Evolutionary conservation across 2,888 invertebrate species (phyloP), one percentile per base, ranked within the genome.

Genomic region (Xestia ashworthii): DNA sequence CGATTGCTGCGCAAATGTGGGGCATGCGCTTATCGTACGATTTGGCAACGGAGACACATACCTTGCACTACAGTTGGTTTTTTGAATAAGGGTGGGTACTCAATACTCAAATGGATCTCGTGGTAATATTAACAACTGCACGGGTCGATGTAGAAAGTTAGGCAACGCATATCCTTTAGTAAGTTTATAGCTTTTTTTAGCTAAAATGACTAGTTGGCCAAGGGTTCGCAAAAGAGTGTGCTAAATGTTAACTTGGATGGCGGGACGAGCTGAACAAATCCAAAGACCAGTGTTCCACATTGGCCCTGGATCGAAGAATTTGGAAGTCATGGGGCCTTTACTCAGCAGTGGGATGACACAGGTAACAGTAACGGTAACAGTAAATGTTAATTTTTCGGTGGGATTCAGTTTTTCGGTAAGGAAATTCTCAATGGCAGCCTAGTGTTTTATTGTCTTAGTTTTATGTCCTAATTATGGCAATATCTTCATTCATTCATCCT

Each of bases 1-100:
- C 83, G 65, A 78, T 50, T 44, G 25, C 38, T 62, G 55, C 44
- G 46, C 58, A 32, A 71, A 77, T 46, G 69, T 53, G 60, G 38
- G 71, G 38, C 19, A 3, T 8, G n/a, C n/a, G 38, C 32, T 60
- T 70, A 77, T 32, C 53, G 41, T 32, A 44, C 22, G n/a, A 67
- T 71, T 71, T 77, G 60, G 48, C 25, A 50, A 41, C n/a, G 44
- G 25, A 53, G 50, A 22, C 16, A 65, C 41, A 25, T 8, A 19
- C 19, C 60, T 62, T 38, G 62, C 62, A 12, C 9, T 48, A n/a
- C 5, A 11, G 44, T 46, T 41, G n/a, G 58, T 78, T 44, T 14
- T 9, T n/a, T 38, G 12, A 62, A 60, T 53, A n/a, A 11, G 19
- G 19, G 14, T 25, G 19, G 16, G 19, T 32, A 62, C 4, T 32